Percentiles rank a stretch among this genome's conserved stretches.
phyloP scores from a whole-genome alignment of 1,140 invertebrate species.

The Leptinotarsa lineolata region DNA sequence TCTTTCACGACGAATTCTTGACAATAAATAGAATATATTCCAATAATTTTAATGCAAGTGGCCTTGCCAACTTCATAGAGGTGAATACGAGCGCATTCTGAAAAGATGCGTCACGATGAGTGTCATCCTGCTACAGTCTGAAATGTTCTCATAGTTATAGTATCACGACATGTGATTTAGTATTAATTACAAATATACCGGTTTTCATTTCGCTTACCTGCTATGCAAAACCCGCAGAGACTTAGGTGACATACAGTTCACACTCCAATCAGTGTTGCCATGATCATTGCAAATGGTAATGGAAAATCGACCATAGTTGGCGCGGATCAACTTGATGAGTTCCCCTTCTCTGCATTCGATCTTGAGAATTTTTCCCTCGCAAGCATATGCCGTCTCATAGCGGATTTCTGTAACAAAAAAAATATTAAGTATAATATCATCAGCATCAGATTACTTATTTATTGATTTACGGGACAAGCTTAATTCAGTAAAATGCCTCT shows the following conservation, averaged over 20 bases:
- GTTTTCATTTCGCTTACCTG: conserved; percentile 63
- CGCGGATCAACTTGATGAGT: conserved; percentile 88
- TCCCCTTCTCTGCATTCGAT: conserved; percentile 86
- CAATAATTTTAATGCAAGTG: no score
- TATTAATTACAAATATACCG: conserved; percentile 3
- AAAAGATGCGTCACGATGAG: no score
- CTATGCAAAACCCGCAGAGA: conserved; percentile 78
- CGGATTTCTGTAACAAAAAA: conserved; percentile 64
- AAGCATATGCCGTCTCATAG: conserved; percentile 91
- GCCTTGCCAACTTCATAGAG: no score
- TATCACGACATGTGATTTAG: not conserved
- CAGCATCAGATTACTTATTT: no score
- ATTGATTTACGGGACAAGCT: no score
- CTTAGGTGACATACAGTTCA: conserved; percentile 90
- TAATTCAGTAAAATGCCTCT: no score
- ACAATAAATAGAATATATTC: no score
- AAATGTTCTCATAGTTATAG: no score
- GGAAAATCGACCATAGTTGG: conserved; percentile 94
- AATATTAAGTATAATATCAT: not conserved
- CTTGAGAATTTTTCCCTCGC: conserved; percentile 86
- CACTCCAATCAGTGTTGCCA: conserved; percentile 95
- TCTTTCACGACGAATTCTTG: no score
- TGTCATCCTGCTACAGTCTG: no score
- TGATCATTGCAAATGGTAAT: conserved; percentile 96
- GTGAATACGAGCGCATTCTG: no score